phyloP scores from a whole-genome alignment of 2,888 invertebrate species.

The Lasioglossum calceatum region DNA sequence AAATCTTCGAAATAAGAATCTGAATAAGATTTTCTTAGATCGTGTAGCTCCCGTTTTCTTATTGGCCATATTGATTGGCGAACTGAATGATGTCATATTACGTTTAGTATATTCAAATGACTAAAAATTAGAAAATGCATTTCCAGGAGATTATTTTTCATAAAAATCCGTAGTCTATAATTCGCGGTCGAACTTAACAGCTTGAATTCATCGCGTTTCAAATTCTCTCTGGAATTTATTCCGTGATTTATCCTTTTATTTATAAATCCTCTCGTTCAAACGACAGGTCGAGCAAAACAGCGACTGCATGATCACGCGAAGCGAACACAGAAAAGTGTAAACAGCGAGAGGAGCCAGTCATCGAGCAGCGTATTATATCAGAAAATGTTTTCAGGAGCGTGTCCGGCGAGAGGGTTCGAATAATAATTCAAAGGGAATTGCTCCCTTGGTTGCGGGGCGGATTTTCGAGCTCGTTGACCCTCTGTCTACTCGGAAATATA shows the following conservation, averaged over 20 bases:
- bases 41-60: too few species aligned
- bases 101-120: not conserved
- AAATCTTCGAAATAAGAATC: too few species aligned
- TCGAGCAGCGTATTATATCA: not conserved
- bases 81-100: not conserved
- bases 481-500: conserved; percentile 48
- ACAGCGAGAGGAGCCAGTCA: not conserved
- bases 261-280: not conserved
- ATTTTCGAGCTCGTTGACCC: conserved; percentile 52
- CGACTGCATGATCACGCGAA: not conserved
- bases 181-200: too few species aligned
- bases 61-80: too few species aligned
- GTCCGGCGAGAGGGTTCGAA: not conserved
- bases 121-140: not conserved
- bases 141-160: not conserved
- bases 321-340: not conserved
- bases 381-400: conserved; percentile 4
- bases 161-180: not conserved
- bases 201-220: too few species aligned
- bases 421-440: conserved; percentile 14
- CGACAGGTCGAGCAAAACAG: not conserved
- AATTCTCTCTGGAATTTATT: not conserved
- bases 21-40: too few species aligned
- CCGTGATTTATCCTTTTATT: not conserved
- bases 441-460: conserved; percentile 26